Conservation (phyloP, 2,797 vertebrate species). For the Coregonus sp. region DNA sequence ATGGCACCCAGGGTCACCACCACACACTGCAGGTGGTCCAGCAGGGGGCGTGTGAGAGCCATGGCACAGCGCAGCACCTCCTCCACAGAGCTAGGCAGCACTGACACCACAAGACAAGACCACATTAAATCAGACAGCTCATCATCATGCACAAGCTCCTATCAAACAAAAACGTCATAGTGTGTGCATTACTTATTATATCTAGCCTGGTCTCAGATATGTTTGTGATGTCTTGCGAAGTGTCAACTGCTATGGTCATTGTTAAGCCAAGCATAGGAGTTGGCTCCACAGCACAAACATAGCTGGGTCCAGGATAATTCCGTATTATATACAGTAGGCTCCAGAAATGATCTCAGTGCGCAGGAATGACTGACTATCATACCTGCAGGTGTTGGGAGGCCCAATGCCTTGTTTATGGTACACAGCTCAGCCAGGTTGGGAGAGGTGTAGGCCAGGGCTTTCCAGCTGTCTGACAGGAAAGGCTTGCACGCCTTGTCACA, state of each 20-base stretch:
- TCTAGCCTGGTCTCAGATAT: neutral
- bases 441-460: constrained; percentile 81
- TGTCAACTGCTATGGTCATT: neutral
- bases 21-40: constrained; percentile 83
- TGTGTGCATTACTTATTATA: neutral
- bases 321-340: neutral
- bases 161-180: no score
- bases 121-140: constrained; percentile 11
- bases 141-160: neutral
- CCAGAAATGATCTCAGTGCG: neutral
- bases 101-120: constrained; percentile 59
- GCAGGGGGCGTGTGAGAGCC: constrained; percentile 82
- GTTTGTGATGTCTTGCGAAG: neutral
- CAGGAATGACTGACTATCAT: constrained; percentile 13
- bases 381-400: constrained; percentile 81
- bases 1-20: constrained; percentile 83
- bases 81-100: constrained; percentile 69
- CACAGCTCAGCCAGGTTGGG: constrained; percentile 86
- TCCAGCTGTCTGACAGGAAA: constrained; percentile 89
- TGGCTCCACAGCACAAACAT: neutral
- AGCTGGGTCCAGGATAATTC: neutral
- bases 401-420: constrained; percentile 82
- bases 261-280: neutral
- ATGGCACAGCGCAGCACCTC: constrained; percentile 72
- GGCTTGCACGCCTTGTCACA: constrained; percentile 86